Conservation (phyloP, 2,113 vertebrate species). For the Phycodurus eques region DNA sequence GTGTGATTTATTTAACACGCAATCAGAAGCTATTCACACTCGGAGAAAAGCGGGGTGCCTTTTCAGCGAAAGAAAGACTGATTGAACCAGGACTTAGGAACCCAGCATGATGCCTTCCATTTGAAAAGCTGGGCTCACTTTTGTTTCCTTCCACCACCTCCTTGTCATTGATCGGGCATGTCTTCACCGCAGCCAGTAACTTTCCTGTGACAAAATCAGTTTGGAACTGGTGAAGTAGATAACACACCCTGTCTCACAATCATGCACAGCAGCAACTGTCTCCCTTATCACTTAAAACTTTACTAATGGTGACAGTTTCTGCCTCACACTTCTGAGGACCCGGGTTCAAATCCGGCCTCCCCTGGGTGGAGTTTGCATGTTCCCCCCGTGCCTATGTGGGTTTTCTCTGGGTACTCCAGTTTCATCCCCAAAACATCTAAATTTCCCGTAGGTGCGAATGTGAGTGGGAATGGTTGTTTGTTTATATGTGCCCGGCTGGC, state of each 20-base stretch:
- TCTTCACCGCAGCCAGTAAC: constrained; percentile 13
- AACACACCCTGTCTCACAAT: constrained; percentile 40
- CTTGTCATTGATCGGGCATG: constrained; percentile 37
- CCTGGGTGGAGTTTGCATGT: neutral
- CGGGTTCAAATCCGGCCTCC: too few relatives aligned
- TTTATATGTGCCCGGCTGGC: too few relatives aligned
- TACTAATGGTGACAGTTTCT: constrained; percentile 8
- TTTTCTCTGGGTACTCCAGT: too few relatives aligned
- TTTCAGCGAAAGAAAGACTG: constrained; percentile 37
- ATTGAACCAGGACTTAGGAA: constrained; percentile 35
- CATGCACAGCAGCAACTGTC: constrained; percentile 16
- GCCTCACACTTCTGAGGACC: too few relatives aligned
- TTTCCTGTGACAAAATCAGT: constrained; percentile 30
- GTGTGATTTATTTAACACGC: constrained; percentile 42
- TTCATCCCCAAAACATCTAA: too few relatives aligned
- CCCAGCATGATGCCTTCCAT: constrained; percentile 33
- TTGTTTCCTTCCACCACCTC: constrained; percentile 31
- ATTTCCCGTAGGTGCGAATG: too few relatives aligned
- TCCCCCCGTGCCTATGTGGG: too few relatives aligned
- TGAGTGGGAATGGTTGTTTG: too few relatives aligned
- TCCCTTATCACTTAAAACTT: constrained; percentile 22
- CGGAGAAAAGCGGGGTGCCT: constrained; percentile 23
- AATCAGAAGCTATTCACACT: constrained; percentile 63
- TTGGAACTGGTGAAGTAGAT: constrained; percentile 41
- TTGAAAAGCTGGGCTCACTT: constrained; percentile 43